phyloP scores from a whole-genome alignment of 1,140 invertebrate species.

The Brachionus paranguensis region DNA sequence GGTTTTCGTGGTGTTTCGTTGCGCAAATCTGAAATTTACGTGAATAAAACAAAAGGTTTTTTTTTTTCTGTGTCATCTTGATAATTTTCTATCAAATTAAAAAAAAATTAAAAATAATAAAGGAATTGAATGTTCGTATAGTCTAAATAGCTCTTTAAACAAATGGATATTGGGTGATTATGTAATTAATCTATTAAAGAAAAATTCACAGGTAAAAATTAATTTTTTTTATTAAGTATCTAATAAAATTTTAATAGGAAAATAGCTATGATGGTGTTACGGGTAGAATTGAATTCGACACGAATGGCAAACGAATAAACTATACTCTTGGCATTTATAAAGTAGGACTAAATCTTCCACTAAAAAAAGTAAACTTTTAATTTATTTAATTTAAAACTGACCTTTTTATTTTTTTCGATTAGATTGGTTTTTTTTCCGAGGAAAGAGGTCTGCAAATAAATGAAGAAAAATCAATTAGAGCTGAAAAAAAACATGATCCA shows the following conservation, averaged over 20 bases:
- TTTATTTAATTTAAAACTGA: neutral
- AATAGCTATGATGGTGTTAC: constrained; percentile 11
- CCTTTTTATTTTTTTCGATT: neutral
- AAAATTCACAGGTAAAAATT: neutral
- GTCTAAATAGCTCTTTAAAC: neutral
- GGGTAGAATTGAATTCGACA: neutral
- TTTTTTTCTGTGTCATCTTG: too few species aligned
- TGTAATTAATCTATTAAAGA: neutral
- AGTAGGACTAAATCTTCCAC: neutral
- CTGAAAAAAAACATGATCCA: neutral
- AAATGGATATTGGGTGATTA: constrained; percentile 22
- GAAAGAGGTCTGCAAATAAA: neutral
- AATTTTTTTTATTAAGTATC: neutral
- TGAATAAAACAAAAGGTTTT: neutral
- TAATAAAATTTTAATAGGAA: neutral
- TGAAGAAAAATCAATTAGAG: neutral
- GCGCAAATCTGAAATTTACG: constrained; percentile 1
- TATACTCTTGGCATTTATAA: constrained; percentile 12
- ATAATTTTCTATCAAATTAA: too few species aligned
- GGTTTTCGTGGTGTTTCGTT: neutral
- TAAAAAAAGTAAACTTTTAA: neutral
- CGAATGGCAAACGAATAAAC: neutral
- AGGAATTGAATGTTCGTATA: neutral
- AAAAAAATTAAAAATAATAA: too few species aligned
- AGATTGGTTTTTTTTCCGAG: constrained; percentile 5